A percentile compares a stretch with the other conserved stretches of the same genome.
phyloP scores from a whole-genome alignment of 1,140 invertebrate species.

The Argopecten irradians region DNA sequence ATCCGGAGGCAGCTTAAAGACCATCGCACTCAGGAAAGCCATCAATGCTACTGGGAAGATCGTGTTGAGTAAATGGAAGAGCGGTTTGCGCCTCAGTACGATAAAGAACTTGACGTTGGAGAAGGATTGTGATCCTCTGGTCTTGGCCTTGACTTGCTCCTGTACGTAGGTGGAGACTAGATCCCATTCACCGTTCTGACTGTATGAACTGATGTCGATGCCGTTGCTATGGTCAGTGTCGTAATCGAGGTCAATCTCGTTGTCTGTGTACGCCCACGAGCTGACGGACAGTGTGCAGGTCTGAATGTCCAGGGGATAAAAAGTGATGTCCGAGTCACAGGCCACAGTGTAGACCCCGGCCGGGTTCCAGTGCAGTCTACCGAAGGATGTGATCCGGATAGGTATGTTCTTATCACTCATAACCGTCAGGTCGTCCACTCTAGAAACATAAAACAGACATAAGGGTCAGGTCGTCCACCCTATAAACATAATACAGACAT shows the following conservation, averaged over 20 bases:
- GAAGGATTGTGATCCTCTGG: constrained; percentile 93
- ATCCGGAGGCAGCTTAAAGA: constrained; percentile 92
- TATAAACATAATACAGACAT: no score
- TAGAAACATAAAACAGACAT: no score
- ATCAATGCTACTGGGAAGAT: constrained; percentile 63
- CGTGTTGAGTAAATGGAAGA: constrained; percentile 88
- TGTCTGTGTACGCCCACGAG: constrained; percentile 42
- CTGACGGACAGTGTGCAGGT: constrained; percentile 31
- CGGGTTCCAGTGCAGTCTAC: constrained; percentile 32
- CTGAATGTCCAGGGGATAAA: constrained; percentile 42
- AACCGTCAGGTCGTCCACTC: constrained; percentile 27
- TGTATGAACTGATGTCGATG: not conserved
- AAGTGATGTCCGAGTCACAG: constrained; percentile 45
- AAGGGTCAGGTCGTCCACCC: no score
- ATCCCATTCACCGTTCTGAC: constrained; percentile 49
- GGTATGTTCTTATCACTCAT: constrained; percentile 37
- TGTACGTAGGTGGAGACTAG: not conserved
- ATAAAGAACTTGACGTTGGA: constrained; percentile 98
- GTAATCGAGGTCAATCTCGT: constrained; percentile 26
- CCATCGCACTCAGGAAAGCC: constrained; percentile 93
- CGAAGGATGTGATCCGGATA: constrained; percentile 29
- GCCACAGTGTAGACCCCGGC: constrained; percentile 36
- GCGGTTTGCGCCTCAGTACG: constrained; percentile 94
- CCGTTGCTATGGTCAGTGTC: not conserved
- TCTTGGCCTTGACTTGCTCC: constrained; percentile 80